Percentiles rank a stretch among this genome's conserved stretches.
phyloP scores from a whole-genome alignment of 2,888 invertebrate genomes.

The Anthophora plumipes region DNA sequence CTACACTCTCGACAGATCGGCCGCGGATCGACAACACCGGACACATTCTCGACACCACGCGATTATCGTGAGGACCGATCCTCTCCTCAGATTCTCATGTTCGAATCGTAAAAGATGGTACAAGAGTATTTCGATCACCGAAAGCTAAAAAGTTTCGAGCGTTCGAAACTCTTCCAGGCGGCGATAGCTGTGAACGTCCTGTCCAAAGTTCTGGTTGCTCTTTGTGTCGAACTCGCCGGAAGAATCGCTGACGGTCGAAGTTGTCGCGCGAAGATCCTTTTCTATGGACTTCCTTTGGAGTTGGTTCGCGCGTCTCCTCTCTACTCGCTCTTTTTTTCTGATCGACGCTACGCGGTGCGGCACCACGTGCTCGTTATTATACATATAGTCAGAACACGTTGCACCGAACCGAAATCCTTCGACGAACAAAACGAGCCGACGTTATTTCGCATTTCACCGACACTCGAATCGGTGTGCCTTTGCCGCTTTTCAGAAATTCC shows the following conservation, averaged over 20 bases:
- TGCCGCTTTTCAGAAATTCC: slow-evolving; percentile 68
- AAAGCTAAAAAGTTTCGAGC: background rate
- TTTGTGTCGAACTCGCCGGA: background rate
- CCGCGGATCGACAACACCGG: background rate
- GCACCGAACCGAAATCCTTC: slow-evolving; percentile 62
- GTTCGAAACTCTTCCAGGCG: background rate
- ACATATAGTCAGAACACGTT: slow-evolving; percentile 55
- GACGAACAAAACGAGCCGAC: slow-evolving; percentile 71
- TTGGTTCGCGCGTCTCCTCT: background rate
- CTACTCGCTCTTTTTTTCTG: slow-evolving; percentile 16
- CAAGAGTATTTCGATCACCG: background rate
- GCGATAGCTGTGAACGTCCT: too few relatives aligned
- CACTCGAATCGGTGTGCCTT: slow-evolving; percentile 49
- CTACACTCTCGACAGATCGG: slow-evolving; percentile 30
- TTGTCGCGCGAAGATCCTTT: slow-evolving; percentile 13
- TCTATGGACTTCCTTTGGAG: slow-evolving; percentile 47
- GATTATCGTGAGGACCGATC: background rate
- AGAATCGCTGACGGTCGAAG: background rate
- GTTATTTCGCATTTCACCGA: slow-evolving; percentile 46
- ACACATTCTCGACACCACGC: slow-evolving; percentile 49
- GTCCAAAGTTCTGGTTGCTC: background rate
- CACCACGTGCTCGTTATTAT: slow-evolving; percentile 73
- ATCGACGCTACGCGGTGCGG: slow-evolving; percentile 23
- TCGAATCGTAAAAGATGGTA: background rate
- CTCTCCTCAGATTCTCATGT: background rate